Evolutionary conservation across 2,888 invertebrate species (phyloP), one percentile per base, ranked within the genome.

Genomic region (Arge pagana): DNA sequence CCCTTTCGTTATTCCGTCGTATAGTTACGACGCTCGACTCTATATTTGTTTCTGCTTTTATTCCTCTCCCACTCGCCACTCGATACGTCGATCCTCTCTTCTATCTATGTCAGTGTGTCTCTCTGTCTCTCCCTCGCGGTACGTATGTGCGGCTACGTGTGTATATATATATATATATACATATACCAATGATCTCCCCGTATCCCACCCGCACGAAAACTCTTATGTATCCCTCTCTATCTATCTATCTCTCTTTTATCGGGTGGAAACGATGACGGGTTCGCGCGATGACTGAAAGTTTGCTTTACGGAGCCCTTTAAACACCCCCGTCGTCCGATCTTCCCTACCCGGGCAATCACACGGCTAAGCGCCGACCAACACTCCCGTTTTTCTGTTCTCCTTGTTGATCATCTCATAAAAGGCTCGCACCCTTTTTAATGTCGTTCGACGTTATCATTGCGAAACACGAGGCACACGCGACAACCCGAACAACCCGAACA

Each of bases 201-300:
- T n/a, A n/a, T n/a, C n/a, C n/a, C n/a, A n/a, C n/a, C n/a, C n/a
- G n/a, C n/a, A n/a, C n/a, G n/a, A n/a, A n/a, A n/a, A n/a, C n/a
- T n/a, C n/a, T n/a, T n/a, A n/a, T n/a, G n/a, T n/a, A 21, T 23
- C 19, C 23, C 23, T 23, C 7, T 11, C 23, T 2, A 8, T 39
- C 7, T 39, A 21, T 39, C 39, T 10, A 24, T 23, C 13, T 11
- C 23, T 4, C 39, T n/a, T n/a, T n/a, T n/a, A n/a, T n/a, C n/a
- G n/a, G 24, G 6, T 52, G 13, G 30, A 54, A 31, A 48, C 49
- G 43, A 7, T 37, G 23, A 42, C 53, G 33, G 41, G 36, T 52
- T 23, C 13, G 33, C 4, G 13, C 16, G 1, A 40, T 31, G 35
- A 37, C 24, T 13, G 54, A 52, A 15, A 23, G 35, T 15, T 18